Base-by-base conservation (phyloP, 2,797 vertebrate genomes). In the Gymnodraco acuticeps region DNA sequence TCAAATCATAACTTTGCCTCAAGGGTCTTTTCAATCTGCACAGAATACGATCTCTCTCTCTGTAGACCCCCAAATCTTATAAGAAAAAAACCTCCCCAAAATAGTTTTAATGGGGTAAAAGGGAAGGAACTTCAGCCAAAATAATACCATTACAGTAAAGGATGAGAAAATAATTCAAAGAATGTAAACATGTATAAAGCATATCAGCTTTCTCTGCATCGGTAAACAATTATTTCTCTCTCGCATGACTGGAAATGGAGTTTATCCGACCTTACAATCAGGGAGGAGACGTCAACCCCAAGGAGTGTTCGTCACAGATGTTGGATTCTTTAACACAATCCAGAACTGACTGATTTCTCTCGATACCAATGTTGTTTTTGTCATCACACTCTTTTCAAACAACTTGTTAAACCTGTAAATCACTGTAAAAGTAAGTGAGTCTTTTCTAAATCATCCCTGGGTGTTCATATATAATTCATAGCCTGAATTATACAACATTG, bases 181-280 rank as follows among this genome's bases (percentile, higher is more conserved):
- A 59, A n/a, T 45, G 42, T 3, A 17, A 53, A 42, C 19, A 16
- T 51, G 23, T 12, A 27, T 48, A 62, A 20, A 19, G 31, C 16
- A 54, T 13, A 48, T 20, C 20, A 43, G n/a, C 9, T 53, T 31
- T 45, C 64, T 59, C 14, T 58, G 60, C 41, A 17, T 5, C 56
- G 46, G 33, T 73, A 62, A 75, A 51, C 48, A 38, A 3, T n/a
- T 33, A 23, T 17, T 65, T 71, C 14, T 62, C 15, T 81, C 33
- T 69, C 63, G 51, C 38, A 10, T 17, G 23, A 64, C 41, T 14
- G 16, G 46, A 70, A 76, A 50, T 50, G 53, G 64, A 55, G 64
- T 41, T 51, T 75, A 31, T 80, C 48, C 41, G 46, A 70, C 45
- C 23, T 33, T 23, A 48, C 69, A 67, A 78, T 77, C 70, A 72